Conservation (phyloP, 1,140 invertebrate species). For the Heliothis subflexa region DNA sequence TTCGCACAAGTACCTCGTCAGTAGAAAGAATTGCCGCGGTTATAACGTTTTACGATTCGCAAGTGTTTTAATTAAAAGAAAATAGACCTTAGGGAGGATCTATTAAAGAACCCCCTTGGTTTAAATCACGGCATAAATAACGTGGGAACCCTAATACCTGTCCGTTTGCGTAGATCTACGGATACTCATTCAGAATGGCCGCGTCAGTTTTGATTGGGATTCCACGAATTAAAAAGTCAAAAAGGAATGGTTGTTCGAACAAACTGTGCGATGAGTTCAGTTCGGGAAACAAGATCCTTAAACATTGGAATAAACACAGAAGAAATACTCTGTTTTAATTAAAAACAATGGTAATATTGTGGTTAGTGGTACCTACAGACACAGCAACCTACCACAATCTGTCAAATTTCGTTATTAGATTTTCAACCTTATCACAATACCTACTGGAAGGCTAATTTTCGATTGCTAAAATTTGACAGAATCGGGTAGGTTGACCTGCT, state of each 20-base stretch:
- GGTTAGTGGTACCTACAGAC: too few species aligned
- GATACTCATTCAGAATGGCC: not conserved
- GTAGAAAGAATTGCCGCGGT: constrained; percentile 18
- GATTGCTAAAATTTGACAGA: too few species aligned
- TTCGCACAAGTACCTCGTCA: constrained; percentile 36
- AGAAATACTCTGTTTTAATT: too few species aligned
- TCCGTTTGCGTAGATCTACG: constrained; percentile 7
- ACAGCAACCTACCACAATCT: too few species aligned
- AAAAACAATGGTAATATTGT: too few species aligned
- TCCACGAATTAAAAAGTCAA: not conserved
- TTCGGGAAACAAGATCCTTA: too few species aligned
- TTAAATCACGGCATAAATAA: constrained; percentile 19
- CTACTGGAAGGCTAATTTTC: too few species aligned
- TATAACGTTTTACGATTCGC: constrained; percentile 27
- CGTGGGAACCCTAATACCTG: constrained; percentile 1
- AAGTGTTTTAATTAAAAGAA: constrained; percentile 44
- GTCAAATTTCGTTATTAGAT: too few species aligned
- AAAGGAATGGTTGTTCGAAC: not conserved
- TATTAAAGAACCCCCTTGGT: constrained; percentile 30
- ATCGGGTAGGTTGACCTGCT: too few species aligned
- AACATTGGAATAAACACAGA: too few species aligned
- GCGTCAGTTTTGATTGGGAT: constrained; percentile 11
- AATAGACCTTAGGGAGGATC: constrained; percentile 32
- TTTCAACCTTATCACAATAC: too few species aligned
- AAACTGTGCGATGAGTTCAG: too few species aligned